Conservation (phyloP, 2,888 invertebrate genomes). For the Catocala sponsa region DNA sequence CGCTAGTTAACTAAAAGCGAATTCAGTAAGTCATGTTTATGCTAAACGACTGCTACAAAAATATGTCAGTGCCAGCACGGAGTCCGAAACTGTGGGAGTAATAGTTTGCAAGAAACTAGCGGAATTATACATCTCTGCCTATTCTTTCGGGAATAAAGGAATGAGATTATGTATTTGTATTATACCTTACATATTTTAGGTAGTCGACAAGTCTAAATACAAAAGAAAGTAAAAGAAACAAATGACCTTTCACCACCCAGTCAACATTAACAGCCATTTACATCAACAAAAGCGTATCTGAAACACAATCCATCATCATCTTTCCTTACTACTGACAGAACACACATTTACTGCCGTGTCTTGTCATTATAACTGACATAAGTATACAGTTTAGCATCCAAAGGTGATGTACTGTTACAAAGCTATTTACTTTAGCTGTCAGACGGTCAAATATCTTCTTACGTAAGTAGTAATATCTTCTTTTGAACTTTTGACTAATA, state of each 20-base stretch:
- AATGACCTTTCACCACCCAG: not conserved
- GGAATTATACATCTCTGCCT: too few relatives aligned
- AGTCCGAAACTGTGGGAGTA: too few relatives aligned
- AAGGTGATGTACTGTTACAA: slow-evolving; percentile 11
- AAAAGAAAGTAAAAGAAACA: slow-evolving; percentile 1
- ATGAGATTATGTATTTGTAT: too few relatives aligned
- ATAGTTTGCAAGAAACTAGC: too few relatives aligned
- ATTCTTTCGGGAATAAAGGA: too few relatives aligned
- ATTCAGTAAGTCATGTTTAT: too few relatives aligned
- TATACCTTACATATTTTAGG: too few relatives aligned
- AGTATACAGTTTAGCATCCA: slow-evolving; percentile 6
- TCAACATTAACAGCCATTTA: not conserved
- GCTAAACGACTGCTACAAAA: too few relatives aligned
- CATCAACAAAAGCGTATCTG: not conserved
- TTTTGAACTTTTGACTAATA: not conserved
- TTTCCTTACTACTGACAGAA: slow-evolving; percentile 5
- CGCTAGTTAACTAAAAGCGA: too few relatives aligned
- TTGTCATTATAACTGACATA: slow-evolving; percentile 16
- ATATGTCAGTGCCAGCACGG: too few relatives aligned
- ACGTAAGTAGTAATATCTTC: slow-evolving; percentile 2
- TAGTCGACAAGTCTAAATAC: not conserved
- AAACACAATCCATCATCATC: not conserved
- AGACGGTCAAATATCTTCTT: slow-evolving; percentile 6
- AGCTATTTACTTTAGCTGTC: slow-evolving; percentile 9
- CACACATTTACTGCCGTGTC: slow-evolving; percentile 4